phyloP scores from a whole-genome alignment of 2,113 vertebrate genomes.

The Zapornia atra region DNA sequence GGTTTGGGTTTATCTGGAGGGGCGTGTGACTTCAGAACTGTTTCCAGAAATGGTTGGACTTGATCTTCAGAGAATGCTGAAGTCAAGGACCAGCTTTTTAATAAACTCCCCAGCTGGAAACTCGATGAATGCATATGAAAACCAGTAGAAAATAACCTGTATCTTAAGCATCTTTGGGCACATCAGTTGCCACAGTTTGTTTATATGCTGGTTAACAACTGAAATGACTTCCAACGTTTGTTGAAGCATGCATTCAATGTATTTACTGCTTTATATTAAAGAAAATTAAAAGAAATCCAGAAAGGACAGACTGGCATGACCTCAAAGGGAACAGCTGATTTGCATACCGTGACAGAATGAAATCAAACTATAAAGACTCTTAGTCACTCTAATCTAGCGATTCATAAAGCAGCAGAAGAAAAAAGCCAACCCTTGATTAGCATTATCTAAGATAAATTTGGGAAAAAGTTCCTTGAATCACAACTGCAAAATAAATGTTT shows the following conservation, averaged over 20 bases:
- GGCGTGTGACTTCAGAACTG: not conserved
- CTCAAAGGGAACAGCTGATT: not conserved
- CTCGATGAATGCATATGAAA: not conserved
- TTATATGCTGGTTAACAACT: not conserved
- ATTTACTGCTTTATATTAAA: not conserved
- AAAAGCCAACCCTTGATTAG: not conserved
- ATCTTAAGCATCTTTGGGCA: not conserved
- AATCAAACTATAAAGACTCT: not conserved
- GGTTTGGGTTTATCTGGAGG: not conserved
- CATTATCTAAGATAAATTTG: not conserved
- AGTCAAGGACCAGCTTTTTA: not conserved
- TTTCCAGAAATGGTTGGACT: not conserved
- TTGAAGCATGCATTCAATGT: not conserved
- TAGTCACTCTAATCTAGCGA: not conserved
- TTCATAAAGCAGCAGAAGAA: not conserved
- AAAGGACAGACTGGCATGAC: not conserved
- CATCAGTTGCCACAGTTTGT: not conserved
- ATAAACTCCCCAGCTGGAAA: not conserved
- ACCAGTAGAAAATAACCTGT: not conserved
- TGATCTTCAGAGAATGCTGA: not conserved
- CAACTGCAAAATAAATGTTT: not conserved
- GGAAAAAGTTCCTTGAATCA: not conserved
- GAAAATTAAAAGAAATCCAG: not conserved
- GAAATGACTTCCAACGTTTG: not conserved
- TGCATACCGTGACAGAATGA: not conserved